These are phyloP conservation scores for Spatulosminthurus flaviceps DNA, from an alignment of 2,888 invertebrate genomes.

Conservation along the genomic window DNA sequence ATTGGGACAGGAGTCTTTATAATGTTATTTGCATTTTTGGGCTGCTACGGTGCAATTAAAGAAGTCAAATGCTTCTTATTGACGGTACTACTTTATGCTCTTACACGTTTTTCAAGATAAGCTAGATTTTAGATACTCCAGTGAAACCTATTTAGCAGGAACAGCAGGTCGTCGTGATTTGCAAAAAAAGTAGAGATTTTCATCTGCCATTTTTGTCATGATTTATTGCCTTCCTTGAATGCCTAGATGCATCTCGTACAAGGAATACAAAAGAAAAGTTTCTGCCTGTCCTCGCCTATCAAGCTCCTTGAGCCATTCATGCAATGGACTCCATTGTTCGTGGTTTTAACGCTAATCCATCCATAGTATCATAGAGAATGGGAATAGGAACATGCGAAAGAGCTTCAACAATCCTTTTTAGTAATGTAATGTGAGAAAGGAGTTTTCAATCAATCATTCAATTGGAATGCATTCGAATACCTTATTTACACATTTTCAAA, in stretches of 20 bases:
- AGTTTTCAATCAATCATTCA: no score
- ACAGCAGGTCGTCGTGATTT: background rate
- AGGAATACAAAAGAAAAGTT: background rate
- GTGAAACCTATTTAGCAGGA: no score
- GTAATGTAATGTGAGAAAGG: no score
- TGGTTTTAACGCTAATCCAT: background rate
- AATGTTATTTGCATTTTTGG: constrained; percentile 85
- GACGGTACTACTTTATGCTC: constrained; percentile 81
- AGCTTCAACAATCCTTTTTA: no score
- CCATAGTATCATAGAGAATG: no score
- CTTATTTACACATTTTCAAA: no score
- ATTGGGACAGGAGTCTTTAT: constrained; percentile 83
- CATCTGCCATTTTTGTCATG: background rate
- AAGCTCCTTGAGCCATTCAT: constrained; percentile 13
- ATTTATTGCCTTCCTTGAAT: constrained; percentile 22
- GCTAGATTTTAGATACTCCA: background rate
- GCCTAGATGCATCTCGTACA: background rate
- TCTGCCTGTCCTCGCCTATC: background rate
- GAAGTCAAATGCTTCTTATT: constrained; percentile 94
- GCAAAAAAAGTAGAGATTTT: background rate
- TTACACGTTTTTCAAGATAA: background rate
- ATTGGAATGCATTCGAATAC: no score
- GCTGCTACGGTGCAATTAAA: constrained; percentile 91
- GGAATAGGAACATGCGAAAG: background rate
- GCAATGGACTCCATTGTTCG: background rate